Base-by-base conservation (phyloP, 53 echinoderm and acorn worm genomes). In the Pentamera pediparva region DNA sequence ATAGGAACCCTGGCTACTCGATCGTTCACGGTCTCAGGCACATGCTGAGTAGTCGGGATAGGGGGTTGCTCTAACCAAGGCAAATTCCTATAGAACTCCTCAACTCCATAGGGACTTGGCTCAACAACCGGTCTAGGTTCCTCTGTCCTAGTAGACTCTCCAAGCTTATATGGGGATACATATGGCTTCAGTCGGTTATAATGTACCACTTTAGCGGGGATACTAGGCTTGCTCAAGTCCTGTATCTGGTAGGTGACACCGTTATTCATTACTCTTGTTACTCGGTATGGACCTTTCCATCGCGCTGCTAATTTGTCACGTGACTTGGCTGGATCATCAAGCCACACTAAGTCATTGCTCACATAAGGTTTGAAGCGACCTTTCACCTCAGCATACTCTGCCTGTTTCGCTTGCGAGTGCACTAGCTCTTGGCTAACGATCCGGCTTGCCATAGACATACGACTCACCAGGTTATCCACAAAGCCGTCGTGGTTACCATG, bases 101-200 rank as follows among this genome's bases (percentile, higher is more conserved):
- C n/a, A n/a, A n/a, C n/a, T n/a, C n/a, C n/a, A n/a, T n/a, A n/a
- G n/a, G n/a, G n/a, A n/a, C n/a, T n/a, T n/a, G n/a, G n/a, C n/a
- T n/a, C n/a, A n/a, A n/a, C n/a, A n/a, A n/a, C n/a, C n/a, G n/a
- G n/a, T n/a, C n/a, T n/a, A n/a, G n/a, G n/a, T n/a, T n/a, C n/a
- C n/a, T n/a, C n/a, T n/a, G n/a, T n/a, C 43, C 15, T 41, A 10
- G 43, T 41, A 10, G 43, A 15, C 20, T 63, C 38, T 0, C 39
- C 64, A 38, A 63, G 25, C 19, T 63, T 63, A 24, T 70, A 70
- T 32, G 70, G 70, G 12, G 70, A 70, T 0, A 1, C 2, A 48
- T 28, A 85, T 5, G 79, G 78, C 35, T 85, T 85, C 24, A 85
- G 47, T 29, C 85, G 70, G 20, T 85, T 79, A 29, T 85, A 85